These are phyloP conservation scores for Siderastrea siderea DNA, from an alignment of 92 coral and sea anemone genomes.

Conservation along the genomic window DNA sequence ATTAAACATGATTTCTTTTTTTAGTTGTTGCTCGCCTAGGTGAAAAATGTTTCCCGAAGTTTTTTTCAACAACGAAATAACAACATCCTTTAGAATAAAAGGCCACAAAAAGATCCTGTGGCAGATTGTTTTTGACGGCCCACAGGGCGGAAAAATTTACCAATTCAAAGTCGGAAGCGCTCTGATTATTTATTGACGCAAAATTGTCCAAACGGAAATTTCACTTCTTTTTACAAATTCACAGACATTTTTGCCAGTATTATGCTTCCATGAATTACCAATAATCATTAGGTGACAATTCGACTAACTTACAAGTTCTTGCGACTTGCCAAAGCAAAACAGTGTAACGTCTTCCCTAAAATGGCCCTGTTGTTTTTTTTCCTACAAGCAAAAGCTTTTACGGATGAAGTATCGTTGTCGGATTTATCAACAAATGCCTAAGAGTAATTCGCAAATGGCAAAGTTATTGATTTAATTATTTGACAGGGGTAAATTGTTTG, in stretches of 20 bases:
- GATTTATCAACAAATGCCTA: constrained; percentile 36
- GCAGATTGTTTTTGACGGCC: constrained; percentile 29
- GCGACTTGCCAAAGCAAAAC: neutral
- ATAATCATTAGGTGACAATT: constrained; percentile 62
- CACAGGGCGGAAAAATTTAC: constrained; percentile 25
- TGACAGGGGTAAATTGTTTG: constrained; percentile 30
- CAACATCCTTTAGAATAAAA: constrained; percentile 3
- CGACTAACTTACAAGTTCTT: constrained; percentile 48
- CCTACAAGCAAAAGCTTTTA: constrained; percentile 17
- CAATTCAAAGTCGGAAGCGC: constrained; percentile 36
- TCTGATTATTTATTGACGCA: constrained; percentile 38
- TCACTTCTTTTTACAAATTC: constrained; percentile 63
- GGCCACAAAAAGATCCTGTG: constrained; percentile 9
- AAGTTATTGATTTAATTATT: constrained; percentile 25
- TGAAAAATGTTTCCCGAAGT: neutral
- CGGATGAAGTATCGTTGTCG: neutral
- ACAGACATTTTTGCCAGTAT: constrained; percentile 51
- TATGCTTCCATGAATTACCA: constrained; percentile 55
- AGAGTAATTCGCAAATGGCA: neutral
- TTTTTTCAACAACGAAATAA: constrained; percentile 1
- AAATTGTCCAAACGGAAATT: constrained; percentile 70
- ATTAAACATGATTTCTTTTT: neutral
- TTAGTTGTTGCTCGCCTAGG: neutral
- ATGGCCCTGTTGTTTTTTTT: neutral
- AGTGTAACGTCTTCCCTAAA: neutral